These are phyloP conservation scores for Gambusia holbrooki DNA, from an alignment of 2,113 vertebrate species.

Conservation along the genomic window DNA sequence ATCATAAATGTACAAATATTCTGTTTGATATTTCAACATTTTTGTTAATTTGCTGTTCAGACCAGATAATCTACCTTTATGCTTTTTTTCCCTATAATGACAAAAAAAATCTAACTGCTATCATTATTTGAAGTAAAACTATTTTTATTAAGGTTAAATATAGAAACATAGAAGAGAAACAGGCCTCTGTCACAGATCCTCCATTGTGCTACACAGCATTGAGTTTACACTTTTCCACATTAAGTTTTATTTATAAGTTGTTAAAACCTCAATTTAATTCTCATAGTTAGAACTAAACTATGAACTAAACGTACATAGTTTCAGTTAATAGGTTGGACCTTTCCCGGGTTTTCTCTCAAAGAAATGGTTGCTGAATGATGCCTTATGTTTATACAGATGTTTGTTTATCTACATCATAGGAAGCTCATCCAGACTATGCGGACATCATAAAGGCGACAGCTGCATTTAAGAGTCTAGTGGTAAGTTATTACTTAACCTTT, in stretches of 20 bases:
- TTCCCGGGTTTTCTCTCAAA: not conserved
- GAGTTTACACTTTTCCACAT: not conserved
- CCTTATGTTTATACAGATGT: not conserved
- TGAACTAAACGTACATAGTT: too few species aligned
- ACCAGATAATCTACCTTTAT: too few species aligned
- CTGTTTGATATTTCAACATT: too few species aligned
- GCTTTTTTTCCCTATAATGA: too few species aligned
- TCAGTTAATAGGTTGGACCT: too few species aligned
- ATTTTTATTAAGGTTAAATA: not conserved
- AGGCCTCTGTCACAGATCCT: not conserved
- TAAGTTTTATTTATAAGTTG: not conserved
- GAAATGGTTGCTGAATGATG: not conserved
- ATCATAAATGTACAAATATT: too few species aligned
- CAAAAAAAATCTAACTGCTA: not conserved
- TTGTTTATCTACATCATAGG: slow-evolving; percentile 75
- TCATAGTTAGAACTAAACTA: too few species aligned
- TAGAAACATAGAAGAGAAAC: not conserved
- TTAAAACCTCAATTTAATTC: not conserved
- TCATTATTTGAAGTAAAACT: not conserved
- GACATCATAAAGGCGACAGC: slow-evolving; percentile 88
- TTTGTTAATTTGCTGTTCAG: too few species aligned
- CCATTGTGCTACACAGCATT: not conserved
- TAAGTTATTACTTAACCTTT: slow-evolving; percentile 75
- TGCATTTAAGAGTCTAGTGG: slow-evolving; percentile 93
- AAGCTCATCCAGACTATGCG: slow-evolving; percentile 92